phyloP scores from a whole-genome alignment of 2,113 vertebrate genomes.

The Pollimyrus isidori region DNA sequence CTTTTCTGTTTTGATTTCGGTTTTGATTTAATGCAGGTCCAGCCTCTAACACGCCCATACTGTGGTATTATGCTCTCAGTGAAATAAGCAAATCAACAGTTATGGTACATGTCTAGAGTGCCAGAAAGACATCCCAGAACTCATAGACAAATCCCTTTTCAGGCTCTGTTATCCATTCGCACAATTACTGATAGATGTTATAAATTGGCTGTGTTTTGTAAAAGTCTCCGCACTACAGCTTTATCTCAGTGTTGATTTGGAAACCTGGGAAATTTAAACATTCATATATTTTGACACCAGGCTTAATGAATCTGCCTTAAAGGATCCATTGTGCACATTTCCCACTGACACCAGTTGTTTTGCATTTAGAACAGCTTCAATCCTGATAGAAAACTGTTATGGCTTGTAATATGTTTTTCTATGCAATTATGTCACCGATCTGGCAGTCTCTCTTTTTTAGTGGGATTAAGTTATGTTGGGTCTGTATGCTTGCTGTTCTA shows the following conservation, averaged over 20 bases:
- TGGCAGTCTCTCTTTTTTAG: not conserved
- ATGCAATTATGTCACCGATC: not conserved
- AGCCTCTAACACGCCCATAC: not conserved
- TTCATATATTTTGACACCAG: not conserved
- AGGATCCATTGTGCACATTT: not conserved
- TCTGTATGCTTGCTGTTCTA: not conserved
- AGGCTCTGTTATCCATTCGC: not conserved
- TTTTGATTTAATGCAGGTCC: not conserved
- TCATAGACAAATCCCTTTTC: not conserved
- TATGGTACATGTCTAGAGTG: not conserved
- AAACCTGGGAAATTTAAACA: not conserved
- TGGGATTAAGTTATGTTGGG: slow-evolving; percentile 6
- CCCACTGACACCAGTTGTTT: not conserved
- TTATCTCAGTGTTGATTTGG: not conserved
- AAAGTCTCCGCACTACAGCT: not conserved
- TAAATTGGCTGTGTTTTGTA: not conserved
- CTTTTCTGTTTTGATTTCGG: not conserved
- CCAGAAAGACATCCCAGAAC: not conserved
- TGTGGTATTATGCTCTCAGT: not conserved
- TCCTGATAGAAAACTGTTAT: not conserved
- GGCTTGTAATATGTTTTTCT: not conserved
- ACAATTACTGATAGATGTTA: not conserved
- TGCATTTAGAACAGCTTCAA: not conserved
- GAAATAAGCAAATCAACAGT: not conserved
- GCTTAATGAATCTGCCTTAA: not conserved